Base-by-base conservation (phyloP, 2,797 vertebrate species). In the Megalops cyprinoides region DNA sequence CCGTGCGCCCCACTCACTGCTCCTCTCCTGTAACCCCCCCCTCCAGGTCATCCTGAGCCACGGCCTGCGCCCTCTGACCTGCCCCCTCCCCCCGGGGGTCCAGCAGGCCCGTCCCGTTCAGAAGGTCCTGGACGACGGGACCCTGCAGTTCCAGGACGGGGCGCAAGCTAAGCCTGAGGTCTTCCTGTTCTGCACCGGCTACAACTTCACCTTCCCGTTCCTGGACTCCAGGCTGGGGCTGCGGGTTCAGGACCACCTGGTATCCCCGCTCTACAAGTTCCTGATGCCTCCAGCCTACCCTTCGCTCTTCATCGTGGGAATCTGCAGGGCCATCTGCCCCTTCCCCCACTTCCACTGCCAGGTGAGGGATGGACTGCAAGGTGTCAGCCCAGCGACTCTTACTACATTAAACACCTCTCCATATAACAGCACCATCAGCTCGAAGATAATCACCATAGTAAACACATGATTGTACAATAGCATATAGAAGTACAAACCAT, bases 141-240 rank as follows among this genome's bases (percentile, higher is more conserved):
- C 87, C 12, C 76, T 89, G 60, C 82, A 89, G 83, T 89, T 88
- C 73, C 74, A 83, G 44, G 86, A 92, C 31, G 90, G 90, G 7
- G 83, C 79, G 0, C 83, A 39, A 37, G 75, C 88, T 34, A 37
- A 46, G 69, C 86, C 91, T 6, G 92, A 93, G 1, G 86, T 87
- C 42, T 85, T 94, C 49, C 56, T 94, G 48, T 82, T 92, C 58
- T 94, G 93, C 78, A 94, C 93, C 6, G 93, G 92, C 55, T 94
- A 93, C 82, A 90, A 87, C 28, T 93, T 91, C 65, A 79, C 79
- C 82, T 93, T 90, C 77, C 92, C 91, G 0, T 93, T 93, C 80
- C 81, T 94, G 62, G 56, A 89, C 14, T 62, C 81, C 20, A 65
- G 84, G 78, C 71, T 90, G 37, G 84, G 82, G 42, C 77, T 90